A percentile compares a stretch with the other conserved stretches of the same genome.
Conservation (phyloP, 2,888 invertebrate species). For the Aphidoletes aphidimyza region DNA sequence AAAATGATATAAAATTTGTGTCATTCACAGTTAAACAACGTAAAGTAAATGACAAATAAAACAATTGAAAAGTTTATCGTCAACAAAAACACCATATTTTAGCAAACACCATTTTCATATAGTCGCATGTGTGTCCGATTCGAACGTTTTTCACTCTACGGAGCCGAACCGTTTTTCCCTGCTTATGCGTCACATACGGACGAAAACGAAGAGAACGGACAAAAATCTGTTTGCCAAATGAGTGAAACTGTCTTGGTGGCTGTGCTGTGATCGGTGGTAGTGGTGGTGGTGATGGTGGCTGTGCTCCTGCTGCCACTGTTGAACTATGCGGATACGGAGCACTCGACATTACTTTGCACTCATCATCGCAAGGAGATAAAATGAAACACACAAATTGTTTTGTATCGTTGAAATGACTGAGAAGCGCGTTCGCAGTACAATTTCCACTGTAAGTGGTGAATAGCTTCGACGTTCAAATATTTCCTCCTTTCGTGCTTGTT, state of each 20-base stretch:
- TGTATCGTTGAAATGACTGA: background rate
- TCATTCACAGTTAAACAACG: no score
- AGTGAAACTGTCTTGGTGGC: conserved; percentile 3
- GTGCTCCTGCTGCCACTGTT: background rate
- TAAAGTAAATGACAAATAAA: conserved; percentile 1
- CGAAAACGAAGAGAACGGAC: no score
- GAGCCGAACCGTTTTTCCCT: background rate
- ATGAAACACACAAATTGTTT: background rate
- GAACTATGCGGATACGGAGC: no score
- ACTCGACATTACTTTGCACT: background rate
- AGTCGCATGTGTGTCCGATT: background rate
- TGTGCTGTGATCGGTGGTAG: no score
- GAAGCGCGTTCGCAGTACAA: background rate
- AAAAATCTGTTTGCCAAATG: conserved; percentile 48
- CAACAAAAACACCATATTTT: conserved; percentile 47
- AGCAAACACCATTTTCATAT: conserved; percentile 33
- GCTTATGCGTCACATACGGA: conserved; percentile 31
- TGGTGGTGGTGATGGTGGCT: background rate
- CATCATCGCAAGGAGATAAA: background rate
- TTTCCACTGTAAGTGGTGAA: background rate
- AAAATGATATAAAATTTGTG: no score
- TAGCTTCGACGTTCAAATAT: background rate
- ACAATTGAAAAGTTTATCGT: background rate
- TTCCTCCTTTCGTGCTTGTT: background rate
- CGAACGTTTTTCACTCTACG: conserved; percentile 4